These are phyloP conservation scores for Mechanitis messenoides DNA, from an alignment of 2,888 invertebrate genomes.

Conservation along the genomic window DNA sequence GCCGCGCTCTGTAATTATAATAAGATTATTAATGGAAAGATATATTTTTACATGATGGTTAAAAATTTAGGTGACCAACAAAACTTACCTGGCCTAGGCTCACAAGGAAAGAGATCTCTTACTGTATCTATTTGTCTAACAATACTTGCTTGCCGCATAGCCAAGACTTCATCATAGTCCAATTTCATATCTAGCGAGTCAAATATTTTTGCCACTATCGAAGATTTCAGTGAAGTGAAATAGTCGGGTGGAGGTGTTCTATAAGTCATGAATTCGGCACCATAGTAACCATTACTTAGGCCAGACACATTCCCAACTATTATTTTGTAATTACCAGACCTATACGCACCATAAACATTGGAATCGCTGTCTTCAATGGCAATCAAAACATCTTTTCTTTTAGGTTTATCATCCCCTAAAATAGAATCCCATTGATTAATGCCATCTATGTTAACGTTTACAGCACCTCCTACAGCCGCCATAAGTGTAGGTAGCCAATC, in stretches of 20 bases:
- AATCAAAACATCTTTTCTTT: conserved; percentile 75
- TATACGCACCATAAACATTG: conserved; percentile 73
- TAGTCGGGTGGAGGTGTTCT: conserved; percentile 54
- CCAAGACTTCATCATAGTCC: conserved; percentile 43
- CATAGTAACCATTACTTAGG: conserved; percentile 56
- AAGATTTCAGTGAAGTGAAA: conserved; percentile 45
- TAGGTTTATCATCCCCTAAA: conserved; percentile 60
- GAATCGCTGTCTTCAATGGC: conserved; percentile 73
- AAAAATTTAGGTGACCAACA: neutral
- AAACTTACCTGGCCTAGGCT: conserved; percentile 59
- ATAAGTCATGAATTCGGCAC: conserved; percentile 49
- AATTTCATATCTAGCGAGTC: conserved; percentile 50
- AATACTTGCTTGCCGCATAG: conserved; percentile 48
- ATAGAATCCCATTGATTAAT: conserved; percentile 82
- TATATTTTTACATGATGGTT: neutral
- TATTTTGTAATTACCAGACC: conserved; percentile 80
- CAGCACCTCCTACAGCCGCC: conserved; percentile 54
- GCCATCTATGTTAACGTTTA: conserved; percentile 76
- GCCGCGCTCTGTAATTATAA: conserved; percentile 69
- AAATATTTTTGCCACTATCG: conserved; percentile 50
- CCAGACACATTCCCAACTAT: conserved; percentile 74
- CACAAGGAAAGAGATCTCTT: conserved; percentile 51
- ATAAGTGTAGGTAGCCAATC: conserved; percentile 89
- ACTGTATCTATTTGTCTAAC: conserved; percentile 52
- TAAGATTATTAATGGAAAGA: neutral